Base-by-base conservation (phyloP, 2,888 invertebrate genomes). In the Euclidia mi region DNA sequence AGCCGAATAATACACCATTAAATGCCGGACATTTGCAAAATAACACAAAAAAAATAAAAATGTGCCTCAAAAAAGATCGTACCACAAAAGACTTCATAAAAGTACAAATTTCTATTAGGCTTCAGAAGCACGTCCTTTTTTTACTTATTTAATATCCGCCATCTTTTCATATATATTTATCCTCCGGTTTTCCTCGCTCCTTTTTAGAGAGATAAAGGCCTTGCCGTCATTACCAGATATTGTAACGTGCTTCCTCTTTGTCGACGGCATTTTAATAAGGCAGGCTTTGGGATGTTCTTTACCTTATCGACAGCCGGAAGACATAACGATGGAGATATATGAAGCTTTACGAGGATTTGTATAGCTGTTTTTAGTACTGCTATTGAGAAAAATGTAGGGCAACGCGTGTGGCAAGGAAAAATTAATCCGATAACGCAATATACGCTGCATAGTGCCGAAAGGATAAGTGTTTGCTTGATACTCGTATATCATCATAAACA, bases 191-290 rank as follows among this genome's bases (percentile, higher is more conserved):
- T 55, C 58, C 61, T 64, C 15, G 37, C 17, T 37, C 34, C 51
- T 45, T 58, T 49, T 45, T 29, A 32, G 32, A 29, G 35, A 55
- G 47, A 58, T 56, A 46, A 64, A 58, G 61, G 56, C 31, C 56
- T 20, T 38, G 37, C 34, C 38, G 50, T 57, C 60, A 60, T 57
- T 51, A 55, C 38, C 50, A 59, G 51, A 49, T 40, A 55, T 49
- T 55, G 42, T 57, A 41, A 49, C 25, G 37, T 37, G 45, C 56
- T 58, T 61, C 61, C 67, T 59, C 28, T 51, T 48, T 51, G 43
- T 31, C 12, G n/a, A 29, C 45, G 25, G 48, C 42, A 57, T 57
- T 46, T 53, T 47, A 64, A 59, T 57, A 57, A 49, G 45, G 11
- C 44, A 14, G 12, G 29, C 32, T 45, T 51, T 34, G 14, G 17